Percentiles rank a stretch among this genome's conserved stretches.
Conservation (phyloP, 2,797 vertebrate genomes). For the Uromys caudimaculatus region DNA sequence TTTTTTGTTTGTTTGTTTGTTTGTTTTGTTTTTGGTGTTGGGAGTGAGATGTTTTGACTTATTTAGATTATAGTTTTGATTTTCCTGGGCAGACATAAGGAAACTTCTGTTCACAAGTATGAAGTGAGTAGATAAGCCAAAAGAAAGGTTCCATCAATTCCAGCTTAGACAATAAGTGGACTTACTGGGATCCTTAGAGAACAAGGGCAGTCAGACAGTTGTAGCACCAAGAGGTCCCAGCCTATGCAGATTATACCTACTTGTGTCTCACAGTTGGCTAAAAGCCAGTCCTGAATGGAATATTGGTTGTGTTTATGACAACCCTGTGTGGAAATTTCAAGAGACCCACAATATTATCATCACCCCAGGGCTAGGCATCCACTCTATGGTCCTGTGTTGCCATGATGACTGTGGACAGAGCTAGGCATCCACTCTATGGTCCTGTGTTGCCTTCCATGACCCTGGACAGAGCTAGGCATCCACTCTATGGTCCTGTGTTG, state of each 20-base stretch:
- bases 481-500: not conserved
- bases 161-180: not conserved
- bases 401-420: too few relatives aligned
- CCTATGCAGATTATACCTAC: not conserved
- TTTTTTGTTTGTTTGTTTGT: too few relatives aligned
- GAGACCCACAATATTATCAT: not conserved
- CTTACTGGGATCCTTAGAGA: not conserved
- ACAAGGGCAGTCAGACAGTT: not conserved
- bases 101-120: not conserved
- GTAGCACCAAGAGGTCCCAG: too few relatives aligned
- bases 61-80: not conserved
- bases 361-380: not conserved
- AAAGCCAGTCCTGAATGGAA: not conserved
- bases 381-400: not conserved
- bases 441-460: not conserved
- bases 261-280: not conserved
- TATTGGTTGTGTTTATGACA: not conserved
- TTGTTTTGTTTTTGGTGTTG: not conserved
- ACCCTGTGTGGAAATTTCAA: not conserved
- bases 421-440: not conserved
- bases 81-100: not conserved
- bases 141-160: not conserved
- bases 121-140: not conserved
- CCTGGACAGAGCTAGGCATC: not conserved
- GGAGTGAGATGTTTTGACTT: not conserved